Conservation (phyloP, 1,140 invertebrate species). For the Drosophila ficusphila region DNA sequence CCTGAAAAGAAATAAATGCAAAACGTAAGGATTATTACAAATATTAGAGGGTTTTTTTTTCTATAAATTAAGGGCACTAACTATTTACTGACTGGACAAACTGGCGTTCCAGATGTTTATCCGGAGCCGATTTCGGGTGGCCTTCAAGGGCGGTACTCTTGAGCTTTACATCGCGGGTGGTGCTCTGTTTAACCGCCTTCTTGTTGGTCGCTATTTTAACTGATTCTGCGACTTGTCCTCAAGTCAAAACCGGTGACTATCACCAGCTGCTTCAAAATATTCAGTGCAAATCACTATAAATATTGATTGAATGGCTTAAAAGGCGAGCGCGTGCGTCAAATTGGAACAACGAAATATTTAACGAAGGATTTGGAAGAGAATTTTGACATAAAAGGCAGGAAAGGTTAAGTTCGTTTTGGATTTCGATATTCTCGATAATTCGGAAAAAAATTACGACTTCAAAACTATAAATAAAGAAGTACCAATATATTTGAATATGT, state of each 20-base stretch:
- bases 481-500: no score
- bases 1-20: slow-evolving; percentile 48
- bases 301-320: neutral
- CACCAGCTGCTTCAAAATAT: neutral
- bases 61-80: slow-evolving; percentile 32
- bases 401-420: neutral
- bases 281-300: neutral
- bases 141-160: neutral
- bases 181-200: slow-evolving; percentile 19
- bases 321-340: no score
- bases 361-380: slow-evolving; percentile 29
- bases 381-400: slow-evolving; percentile 23
- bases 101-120: neutral
- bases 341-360: slow-evolving; percentile 1
- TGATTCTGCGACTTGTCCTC: neutral
- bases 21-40: slow-evolving; percentile 1
- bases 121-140: neutral
- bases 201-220: slow-evolving; percentile 4
- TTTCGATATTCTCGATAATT: no score
- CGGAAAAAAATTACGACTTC: no score
- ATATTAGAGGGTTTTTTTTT: neutral
- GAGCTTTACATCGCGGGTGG: slow-evolving; percentile 16
- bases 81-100: slow-evolving; percentile 39
- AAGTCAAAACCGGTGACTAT: neutral
- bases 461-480: no score